Percentiles rank a stretch among this genome's conserved stretches.
These are phyloP conservation scores for Anneissia japonica DNA, from an alignment of 35 echinoderm and acorn worm genomes.

Conservation along the genomic window DNA sequence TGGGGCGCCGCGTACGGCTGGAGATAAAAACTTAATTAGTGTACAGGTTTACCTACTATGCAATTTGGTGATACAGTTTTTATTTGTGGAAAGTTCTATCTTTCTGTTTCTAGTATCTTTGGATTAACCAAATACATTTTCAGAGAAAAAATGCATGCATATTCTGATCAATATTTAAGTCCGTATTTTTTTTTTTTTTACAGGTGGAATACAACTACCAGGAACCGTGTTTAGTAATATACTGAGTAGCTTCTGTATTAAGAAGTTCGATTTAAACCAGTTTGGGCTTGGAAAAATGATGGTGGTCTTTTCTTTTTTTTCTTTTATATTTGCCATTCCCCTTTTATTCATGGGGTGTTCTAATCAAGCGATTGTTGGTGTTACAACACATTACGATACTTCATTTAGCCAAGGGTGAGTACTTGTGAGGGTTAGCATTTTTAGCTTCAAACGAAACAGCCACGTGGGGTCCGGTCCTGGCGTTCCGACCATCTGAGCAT, in stretches of 20 bases:
- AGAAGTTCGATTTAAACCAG: slow-evolving; percentile 61
- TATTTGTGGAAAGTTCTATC: too few species aligned
- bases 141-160: too few species aligned
- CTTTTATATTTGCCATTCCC: slow-evolving; percentile 6
- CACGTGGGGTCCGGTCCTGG: too few species aligned
- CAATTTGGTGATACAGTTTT: too few species aligned
- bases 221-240: slow-evolving; percentile 63
- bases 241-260: slow-evolving; percentile 53
- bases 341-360: slow-evolving; percentile 64
- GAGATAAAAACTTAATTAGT: too few species aligned
- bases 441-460: too few species aligned
- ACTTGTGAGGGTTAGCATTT: background rate
- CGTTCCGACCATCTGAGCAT: background rate
- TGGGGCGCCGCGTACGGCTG: too few species aligned
- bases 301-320: slow-evolving; percentile 11
- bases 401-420: background rate
- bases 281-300: slow-evolving; percentile 62
- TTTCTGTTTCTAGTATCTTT: too few species aligned
- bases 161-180: too few species aligned
- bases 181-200: too few species aligned
- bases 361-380: slow-evolving; percentile 49
- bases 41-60: too few species aligned
- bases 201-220: slow-evolving; percentile 74
- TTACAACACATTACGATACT: slow-evolving; percentile 32
- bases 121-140: too few species aligned